Evolutionary conservation across 2,888 invertebrate genomes (phyloP), one percentile per base, ranked within the genome.

Genomic region (Phortica okadai): DNA sequence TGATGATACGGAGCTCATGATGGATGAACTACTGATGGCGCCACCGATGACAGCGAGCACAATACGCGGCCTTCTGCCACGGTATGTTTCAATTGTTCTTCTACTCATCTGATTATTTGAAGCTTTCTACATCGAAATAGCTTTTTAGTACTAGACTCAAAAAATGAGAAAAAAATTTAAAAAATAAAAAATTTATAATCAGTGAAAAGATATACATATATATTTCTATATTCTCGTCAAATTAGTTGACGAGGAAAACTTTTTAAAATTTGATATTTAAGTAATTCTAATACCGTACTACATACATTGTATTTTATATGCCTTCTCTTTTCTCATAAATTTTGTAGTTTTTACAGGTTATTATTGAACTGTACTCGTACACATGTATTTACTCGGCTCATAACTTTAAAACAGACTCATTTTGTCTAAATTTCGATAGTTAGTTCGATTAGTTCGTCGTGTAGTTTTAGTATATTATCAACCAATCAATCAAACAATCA

Each of bases 1-100:
- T 82, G 96, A 96, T 83, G 96, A 96, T 77, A 95, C 95, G 0
- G 96, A 96, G 84, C 92, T 95, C 72, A 95, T 96, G 95, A 96
- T 95, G 96, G 95, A 95, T 83, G 96, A 96, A 84, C 93, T 95
- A 6, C 90, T 96, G 64, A 95, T 95, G 95, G 95, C 95, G 8
- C 95, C 95, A 0, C 95, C 95, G 0, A 94, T 95, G 87, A 94
- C 95, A n/a, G 95, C 95, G 81, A 94, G 95, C 66, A 94, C 94
- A 0, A 92, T 95, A 74, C 92, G 95, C 81, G 95, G 95, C 54
- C 91, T 96, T 56, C 90, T 95, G 79, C 95, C 95, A 79, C 93
- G 96, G 93, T 94, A 92, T 84, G 84, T 82, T 11, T 58, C 4
- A 45, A 58, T 70, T 21, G 14, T n/a, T 14, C 44, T 14, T 50